These are phyloP conservation scores for Hypotaenidia philippensis DNA, from an alignment of 2,797 vertebrate genomes.

Conservation along the genomic window DNA sequence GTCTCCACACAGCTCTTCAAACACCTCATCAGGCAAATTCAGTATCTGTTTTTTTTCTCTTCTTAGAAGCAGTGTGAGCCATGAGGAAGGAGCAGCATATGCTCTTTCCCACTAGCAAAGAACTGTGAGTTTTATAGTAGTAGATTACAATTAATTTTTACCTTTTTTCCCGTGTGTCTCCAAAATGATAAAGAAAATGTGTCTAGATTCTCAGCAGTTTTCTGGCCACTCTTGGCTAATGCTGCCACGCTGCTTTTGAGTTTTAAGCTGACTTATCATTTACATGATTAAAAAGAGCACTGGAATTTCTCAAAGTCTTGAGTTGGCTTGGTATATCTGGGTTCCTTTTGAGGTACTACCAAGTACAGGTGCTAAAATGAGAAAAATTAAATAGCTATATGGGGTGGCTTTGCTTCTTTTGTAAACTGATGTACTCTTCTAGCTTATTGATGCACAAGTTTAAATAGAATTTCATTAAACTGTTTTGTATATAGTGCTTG, in stretches of 20 bases:
- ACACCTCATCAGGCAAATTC: neutral
- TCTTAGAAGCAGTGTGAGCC: neutral
- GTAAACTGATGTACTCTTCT: neutral
- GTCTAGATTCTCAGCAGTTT: neutral
- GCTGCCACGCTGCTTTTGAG: neutral
- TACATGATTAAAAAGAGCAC: neutral
- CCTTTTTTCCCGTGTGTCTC: neutral
- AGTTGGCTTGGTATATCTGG: neutral
- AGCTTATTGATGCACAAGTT: neutral
- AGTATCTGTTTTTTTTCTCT: neutral
- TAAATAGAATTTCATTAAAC: neutral
- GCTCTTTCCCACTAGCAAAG: neutral
- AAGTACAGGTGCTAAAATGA: neutral
- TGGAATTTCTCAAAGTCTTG: neutral
- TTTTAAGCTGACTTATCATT: neutral
- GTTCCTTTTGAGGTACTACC: accelerated
- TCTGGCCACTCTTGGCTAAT: neutral
- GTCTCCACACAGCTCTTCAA: neutral
- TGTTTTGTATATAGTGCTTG: neutral
- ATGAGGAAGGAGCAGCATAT: neutral
- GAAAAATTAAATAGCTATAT: accelerated
- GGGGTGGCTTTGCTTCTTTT: neutral
- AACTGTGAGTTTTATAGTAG: neutral
- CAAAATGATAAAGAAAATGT: neutral
- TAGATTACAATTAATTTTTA: neutral